Base-by-base conservation (phyloP, 1,140 invertebrate species). In the Pseudomyrmex dendroicus region DNA sequence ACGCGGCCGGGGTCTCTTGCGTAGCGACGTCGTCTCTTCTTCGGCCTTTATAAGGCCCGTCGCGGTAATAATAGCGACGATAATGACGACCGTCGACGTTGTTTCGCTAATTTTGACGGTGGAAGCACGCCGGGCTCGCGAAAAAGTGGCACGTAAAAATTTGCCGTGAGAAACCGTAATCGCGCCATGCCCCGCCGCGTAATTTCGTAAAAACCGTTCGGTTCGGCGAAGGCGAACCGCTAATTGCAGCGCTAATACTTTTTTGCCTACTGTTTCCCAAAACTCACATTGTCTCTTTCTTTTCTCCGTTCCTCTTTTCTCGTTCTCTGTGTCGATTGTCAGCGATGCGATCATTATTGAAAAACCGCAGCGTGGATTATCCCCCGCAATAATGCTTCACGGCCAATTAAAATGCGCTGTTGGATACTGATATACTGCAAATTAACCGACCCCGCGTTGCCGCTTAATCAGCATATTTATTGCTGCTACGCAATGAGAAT, bases 401-500 rank as follows among this genome's bases (percentile, higher is more conserved):
- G 87, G 82, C 86, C 86, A 89, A 89, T 89, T 89, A 89, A 88
- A 88, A 88, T 89, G 62, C 83, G 82, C 86, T 83, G 86, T 88
- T 89, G 87, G 87, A 85, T 89, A 88, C 86, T 89, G 87, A 89
- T 89, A 88, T 89, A 89, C 87, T 89, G 87, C 87, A 89, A 89
- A 89, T 89, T 89, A 89, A 89, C 87, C 83, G 86, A 84, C 86
- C 68, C 17, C 87, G 56, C 83, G 86, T 88, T 85, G 77, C 86
- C 86, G 87, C 87, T 89, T 89, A 89, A 89, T 89, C 87, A 89
- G 87, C 87, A 89, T 89, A 88, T 88, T 88, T 88, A 88, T 88
- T 88, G 86, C 86, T 83, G 84, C 74, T 56, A 85, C 83, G 72
- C 70, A 83, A 59, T 52, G 57, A 50, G 70, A 73, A 78, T 66